These are phyloP conservation scores for Agrenia bidenticulata DNA, from an alignment of 2,888 invertebrate species.

Conservation along the genomic window DNA sequence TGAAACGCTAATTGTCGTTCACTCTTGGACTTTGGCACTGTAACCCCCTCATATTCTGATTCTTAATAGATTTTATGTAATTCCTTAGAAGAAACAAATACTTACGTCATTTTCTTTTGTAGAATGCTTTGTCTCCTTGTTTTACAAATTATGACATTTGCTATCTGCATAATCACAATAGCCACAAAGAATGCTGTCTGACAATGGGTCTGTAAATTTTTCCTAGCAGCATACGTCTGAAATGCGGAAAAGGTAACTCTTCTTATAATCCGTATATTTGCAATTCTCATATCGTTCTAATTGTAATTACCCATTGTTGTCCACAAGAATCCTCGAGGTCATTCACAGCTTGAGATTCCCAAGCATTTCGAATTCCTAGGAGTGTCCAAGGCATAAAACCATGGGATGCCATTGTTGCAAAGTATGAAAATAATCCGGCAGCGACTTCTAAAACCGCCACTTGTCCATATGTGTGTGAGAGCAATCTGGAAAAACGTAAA, in stretches of 20 bases:
- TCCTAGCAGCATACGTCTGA: slow-evolving; percentile 34
- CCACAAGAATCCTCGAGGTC: slow-evolving; percentile 97
- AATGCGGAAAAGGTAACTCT: no score
- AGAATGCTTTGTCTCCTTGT: slow-evolving; percentile 93
- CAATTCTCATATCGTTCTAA: no score
- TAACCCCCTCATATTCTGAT: not conserved
- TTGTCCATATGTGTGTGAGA: slow-evolving; percentile 99
- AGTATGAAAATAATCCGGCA: slow-evolving; percentile 99
- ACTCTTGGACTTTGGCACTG: no score
- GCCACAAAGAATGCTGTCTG: slow-evolving; percentile 98
- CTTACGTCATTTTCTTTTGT: slow-evolving; percentile 89
- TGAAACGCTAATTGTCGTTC: no score
- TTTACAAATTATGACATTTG: slow-evolving; percentile 96
- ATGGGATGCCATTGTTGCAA: slow-evolving; percentile 99
- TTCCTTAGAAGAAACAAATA: no score
- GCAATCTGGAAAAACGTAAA: slow-evolving; percentile 92
- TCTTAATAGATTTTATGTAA: not conserved
- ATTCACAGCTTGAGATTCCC: slow-evolving; percentile 98
- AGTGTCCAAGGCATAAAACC: slow-evolving; percentile 88
- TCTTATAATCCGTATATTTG: no score
- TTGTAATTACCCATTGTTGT: slow-evolving; percentile 84
- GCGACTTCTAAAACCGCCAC: slow-evolving; percentile 99
- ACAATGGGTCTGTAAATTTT: slow-evolving; percentile 82
- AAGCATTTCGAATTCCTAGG: slow-evolving; percentile 91
- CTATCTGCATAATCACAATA: slow-evolving; percentile 97